Percentiles rank a stretch among this genome's conserved stretches.
phyloP scores from a whole-genome alignment of 2,113 vertebrate genomes.

The Alces alces region DNA sequence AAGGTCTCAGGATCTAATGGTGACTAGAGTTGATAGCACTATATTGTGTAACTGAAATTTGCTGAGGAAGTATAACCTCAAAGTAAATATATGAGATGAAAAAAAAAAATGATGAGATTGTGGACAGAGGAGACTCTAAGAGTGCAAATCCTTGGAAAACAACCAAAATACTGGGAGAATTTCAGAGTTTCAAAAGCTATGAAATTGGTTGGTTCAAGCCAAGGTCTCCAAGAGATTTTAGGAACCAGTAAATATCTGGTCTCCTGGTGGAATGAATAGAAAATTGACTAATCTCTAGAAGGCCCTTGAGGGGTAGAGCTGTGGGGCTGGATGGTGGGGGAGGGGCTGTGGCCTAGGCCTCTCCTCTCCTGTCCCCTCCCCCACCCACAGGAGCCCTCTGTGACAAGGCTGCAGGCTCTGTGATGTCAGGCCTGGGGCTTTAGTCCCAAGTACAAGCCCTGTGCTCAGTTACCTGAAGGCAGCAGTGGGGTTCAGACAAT shows the following conservation, averaged over 20 bases:
- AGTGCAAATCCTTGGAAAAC: background rate
- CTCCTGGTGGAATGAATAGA: background rate
- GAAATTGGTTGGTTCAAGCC: background rate
- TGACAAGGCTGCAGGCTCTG: background rate
- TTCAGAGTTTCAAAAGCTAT: background rate
- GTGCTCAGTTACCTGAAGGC: background rate
- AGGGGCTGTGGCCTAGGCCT: background rate
- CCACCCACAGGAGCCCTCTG: background rate
- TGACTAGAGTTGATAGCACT: background rate
- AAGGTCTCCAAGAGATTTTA: background rate
- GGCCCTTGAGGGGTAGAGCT: background rate
- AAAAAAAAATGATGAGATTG: background rate
- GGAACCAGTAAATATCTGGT: background rate
- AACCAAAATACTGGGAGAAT: background rate
- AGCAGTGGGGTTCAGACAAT: background rate
- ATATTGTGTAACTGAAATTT: background rate
- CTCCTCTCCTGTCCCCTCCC: background rate
- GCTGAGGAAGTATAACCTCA: background rate
- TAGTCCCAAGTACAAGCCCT: background rate
- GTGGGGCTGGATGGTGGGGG: fast-evolving
- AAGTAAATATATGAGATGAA: background rate
- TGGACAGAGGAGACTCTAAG: background rate
- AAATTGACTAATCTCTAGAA: background rate
- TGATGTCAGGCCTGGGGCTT: background rate
- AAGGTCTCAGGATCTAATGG: background rate